Base-by-base conservation (phyloP, 2,888 invertebrate species). In the Cyaniris semiargus region DNA sequence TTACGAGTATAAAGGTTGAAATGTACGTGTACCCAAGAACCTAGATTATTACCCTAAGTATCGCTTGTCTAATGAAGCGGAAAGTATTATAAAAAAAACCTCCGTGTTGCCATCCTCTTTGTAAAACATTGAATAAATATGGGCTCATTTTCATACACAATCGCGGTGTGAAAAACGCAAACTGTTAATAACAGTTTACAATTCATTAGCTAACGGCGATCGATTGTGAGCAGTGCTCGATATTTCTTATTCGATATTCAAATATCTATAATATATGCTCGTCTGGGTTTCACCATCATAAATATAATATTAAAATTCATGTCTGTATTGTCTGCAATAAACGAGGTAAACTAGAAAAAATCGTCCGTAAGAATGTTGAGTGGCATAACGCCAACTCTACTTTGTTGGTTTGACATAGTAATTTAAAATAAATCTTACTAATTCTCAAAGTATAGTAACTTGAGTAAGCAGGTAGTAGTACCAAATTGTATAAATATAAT, bases 141-240 rank as follows among this genome's bases (percentile, higher is more conserved):
- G 87, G 88, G 88, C 88, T 89, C 90, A 91, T 90, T 88, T 89
- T 86, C 86, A 89, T 91, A 92, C 38, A 92, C 92, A 89, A 90
- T 87, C 86, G 89, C 86, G 48, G 87, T 89, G 83, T 88, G 83
- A 92, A 92, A 93, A 93, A 93, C 88, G 86, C 76, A 74, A 81
- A 85, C 88, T 87, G 89, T 89, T 91, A 90, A 88, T 88, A 87
- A 82, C 85, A 85, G 87, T 84, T 90, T 90, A 89, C 87, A 91
- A 92, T 92, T 90, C 91, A 92, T 91, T 88, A 89, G 89, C 90
- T 90, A 91, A 89, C 89, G 86, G 87, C 86, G 83, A n/a, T n/a
- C n/a, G n/a, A 66, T 31, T 66, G 66, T 31, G 27, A 83, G 83
- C 81, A 27, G 27, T 66, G 27, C 6, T 66, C 60, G 21, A 66